These are phyloP conservation scores for Lamproptera curius DNA, from an alignment of 2,888 invertebrate genomes.

Conservation along the genomic window DNA sequence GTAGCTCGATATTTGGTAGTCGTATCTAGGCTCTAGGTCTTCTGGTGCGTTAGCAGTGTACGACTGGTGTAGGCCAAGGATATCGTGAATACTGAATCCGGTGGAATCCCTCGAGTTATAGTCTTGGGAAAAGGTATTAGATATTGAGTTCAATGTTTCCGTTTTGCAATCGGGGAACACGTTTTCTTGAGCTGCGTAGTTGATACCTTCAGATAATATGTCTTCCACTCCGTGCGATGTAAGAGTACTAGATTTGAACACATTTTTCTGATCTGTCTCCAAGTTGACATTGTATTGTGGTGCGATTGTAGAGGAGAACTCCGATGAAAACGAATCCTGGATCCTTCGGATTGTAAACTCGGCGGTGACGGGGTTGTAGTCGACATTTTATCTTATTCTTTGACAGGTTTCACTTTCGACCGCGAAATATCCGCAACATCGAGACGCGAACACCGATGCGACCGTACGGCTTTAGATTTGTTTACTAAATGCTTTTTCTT, in stretches of 20 bases:
- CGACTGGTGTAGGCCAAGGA: conserved; percentile 63
- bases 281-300: conserved; percentile 34
- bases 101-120: conserved; percentile 71
- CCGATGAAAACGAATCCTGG: conserved; percentile 47
- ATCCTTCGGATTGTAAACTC: conserved; percentile 53
- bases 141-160: conserved; percentile 49
- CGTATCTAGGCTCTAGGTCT: conserved; percentile 51
- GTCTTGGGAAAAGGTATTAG: conserved; percentile 58
- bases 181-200: conserved; percentile 43
- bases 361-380: conserved; percentile 51
- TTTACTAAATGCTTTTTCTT: conserved; percentile 74
- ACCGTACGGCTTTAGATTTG: conserved; percentile 59
- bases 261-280: conserved; percentile 35
- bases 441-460: conserved; percentile 44
- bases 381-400: conserved; percentile 42
- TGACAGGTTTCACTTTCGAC: background rate
- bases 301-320: conserved; percentile 38
- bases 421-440: conserved; percentile 23
- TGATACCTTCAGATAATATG: conserved; percentile 56
- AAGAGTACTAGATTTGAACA: conserved; percentile 38
- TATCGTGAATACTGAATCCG: conserved; percentile 72
- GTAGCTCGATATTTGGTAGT: conserved; percentile 59
- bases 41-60: conserved; percentile 47
- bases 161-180: conserved; percentile 50
- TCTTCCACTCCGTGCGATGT: conserved; percentile 67